Base-by-base conservation (phyloP, 2,888 invertebrate species). In the Dynastes maya region DNA sequence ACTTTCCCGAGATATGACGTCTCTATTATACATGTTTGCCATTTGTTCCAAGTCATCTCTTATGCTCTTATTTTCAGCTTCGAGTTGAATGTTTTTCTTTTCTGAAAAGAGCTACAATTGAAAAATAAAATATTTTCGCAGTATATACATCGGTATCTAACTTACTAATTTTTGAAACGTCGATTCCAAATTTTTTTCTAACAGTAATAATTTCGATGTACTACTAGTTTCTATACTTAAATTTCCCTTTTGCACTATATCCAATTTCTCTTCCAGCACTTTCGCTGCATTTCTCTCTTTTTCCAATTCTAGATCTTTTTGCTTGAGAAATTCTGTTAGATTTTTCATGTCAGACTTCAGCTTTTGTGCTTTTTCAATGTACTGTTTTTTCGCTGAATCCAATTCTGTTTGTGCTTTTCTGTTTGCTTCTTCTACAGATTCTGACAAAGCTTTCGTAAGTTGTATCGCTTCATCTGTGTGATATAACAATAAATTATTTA, bases 91-190 rank as follows among this genome's bases (percentile, higher is more conserved):
- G 81, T 91, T 92, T 13, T 90, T 89, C 70, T 91, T 90, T 85
- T 92, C 92, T 64, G 92, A 91, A 16, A 89, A 83, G 9, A 92
- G 88, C 92, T 92, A 80, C 11, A 84, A 84, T 49, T 11, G 9
- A 51, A 45, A 75, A 29, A 61, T 70, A 9, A 53, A 9, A 37
- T n/a, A 8, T 37, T 40, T 64, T 11, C 16, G 2, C 2, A 64
- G 40, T n/a, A 45, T 64, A 29, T 70, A 63, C 29, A 58, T 29
- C 6, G 63, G 45, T n/a, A 51, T 68, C 3, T n/a, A 76, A 82
- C 82, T 85, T 86, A 92, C 92, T 89, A 92, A 83, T 88, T 92
- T 92, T 83, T 92, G 91, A 84, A 91, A 92, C 84, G 91, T 91
- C 0, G 90, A 87, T 84, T 92, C 92, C 45, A 92, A 84, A 84